Base-by-base conservation (phyloP, 2,888 invertebrate species). In the Pachydiplax longipennis region DNA sequence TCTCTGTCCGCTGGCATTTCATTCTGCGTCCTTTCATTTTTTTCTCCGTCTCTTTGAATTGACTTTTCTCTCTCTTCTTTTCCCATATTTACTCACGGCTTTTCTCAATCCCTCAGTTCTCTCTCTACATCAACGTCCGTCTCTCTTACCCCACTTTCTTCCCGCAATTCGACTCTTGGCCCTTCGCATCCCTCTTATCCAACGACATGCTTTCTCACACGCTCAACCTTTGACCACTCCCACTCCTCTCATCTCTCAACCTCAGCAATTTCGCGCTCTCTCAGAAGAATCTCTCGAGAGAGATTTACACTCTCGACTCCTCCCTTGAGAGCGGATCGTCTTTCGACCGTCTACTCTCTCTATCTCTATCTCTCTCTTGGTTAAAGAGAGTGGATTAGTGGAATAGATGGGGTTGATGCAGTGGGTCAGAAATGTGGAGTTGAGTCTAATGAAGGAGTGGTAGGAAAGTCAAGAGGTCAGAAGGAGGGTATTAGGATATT, bases 201-300 rank as follows among this genome's bases (percentile, higher is more conserved):
- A 18, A 18, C 15, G 53, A 53, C 53, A 53, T 44, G 44, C 44
- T 44, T 44, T 53, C 53, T 53, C 18, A 53, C 53, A 18, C 53
- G 53, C 3, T 18, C 18, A 18, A 53, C 53, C 53, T 53, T 53
- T 53, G 53, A 53, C 53, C 53, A 53, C 48, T 82, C 82, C 82
- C 48, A 6, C 82, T 40, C 6, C 10, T 10, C 82, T 12, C 48
- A 40, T 31, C 53, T 31, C 53, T 87, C 87, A 35, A 87, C 87
- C 87, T 87, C 87, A 87, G 87, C 87, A 87, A 87, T 65, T 87
- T 87, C 65, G 82, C 44, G 22, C 82, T 25, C 87, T 25, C 87
- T 37, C 87, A 61, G 37, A 87, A 87, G 87, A 87, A 61, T 87
- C 61, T 87, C 87, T 65, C 61, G 87, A 40, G n/a, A 82, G 58